Percentiles rank a stretch among this genome's conserved stretches.
phyloP scores from a whole-genome alignment of 2,797 vertebrate species.

The Muraenolepis orangiensis region DNA sequence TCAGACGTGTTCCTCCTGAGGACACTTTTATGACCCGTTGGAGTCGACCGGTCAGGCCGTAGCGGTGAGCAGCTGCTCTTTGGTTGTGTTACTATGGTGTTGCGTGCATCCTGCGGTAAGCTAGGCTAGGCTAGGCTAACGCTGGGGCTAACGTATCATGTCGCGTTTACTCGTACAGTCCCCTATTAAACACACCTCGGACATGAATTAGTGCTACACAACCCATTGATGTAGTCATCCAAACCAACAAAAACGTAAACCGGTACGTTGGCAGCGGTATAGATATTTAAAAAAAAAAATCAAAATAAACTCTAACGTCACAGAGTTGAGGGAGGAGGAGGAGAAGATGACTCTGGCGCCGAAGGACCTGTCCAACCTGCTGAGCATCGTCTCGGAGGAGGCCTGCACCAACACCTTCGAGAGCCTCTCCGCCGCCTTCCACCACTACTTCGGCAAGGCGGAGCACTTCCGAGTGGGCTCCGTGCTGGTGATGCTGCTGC shows the following conservation, averaged over 20 bases:
- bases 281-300: neutral
- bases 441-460: slow-evolving; percentile 92
- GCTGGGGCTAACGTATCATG: neutral
- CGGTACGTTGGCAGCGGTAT: neutral
- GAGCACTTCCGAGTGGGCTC: slow-evolving; percentile 95
- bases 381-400: slow-evolving; percentile 96
- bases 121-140: slow-evolving; percentile 20
- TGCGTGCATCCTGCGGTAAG: slow-evolving; percentile 25
- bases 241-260: no score
- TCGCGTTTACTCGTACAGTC: neutral
- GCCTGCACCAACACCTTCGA: slow-evolving; percentile 92
- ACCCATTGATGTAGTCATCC: neutral
- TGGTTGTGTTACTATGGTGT: slow-evolving; percentile 19
- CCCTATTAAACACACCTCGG: neutral
- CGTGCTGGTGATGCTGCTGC: slow-evolving; percentile 91
- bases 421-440: slow-evolving; percentile 90
- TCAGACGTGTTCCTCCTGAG: neutral
- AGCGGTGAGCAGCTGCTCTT: neutral
- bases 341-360: slow-evolving; percentile 77
- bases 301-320: neutral
- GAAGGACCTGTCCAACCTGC: slow-evolving; percentile 90
- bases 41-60: neutral
- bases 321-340: neutral
- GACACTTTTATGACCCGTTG: neutral
- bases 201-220: slow-evolving; percentile 12